phyloP scores from a whole-genome alignment of 2,113 vertebrate genomes.

The Lipophrys pholis region DNA sequence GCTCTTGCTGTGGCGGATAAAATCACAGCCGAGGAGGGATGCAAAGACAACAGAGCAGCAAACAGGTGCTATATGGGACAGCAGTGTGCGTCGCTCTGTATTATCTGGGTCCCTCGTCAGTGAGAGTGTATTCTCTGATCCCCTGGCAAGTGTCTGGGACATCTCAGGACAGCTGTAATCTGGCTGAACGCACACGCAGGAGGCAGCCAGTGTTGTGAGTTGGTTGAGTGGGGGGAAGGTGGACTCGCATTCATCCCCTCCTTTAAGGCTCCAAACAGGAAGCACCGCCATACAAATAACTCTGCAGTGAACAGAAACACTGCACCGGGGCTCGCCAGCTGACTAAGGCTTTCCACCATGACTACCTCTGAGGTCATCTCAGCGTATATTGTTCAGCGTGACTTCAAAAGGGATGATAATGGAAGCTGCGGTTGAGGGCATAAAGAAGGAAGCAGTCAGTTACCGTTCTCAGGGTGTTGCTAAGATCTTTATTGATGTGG shows the following conservation, averaged over 20 bases:
- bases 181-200: conserved; percentile 41
- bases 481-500: conserved; percentile 20
- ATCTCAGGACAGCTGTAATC: conserved; percentile 71
- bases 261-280: conserved; percentile 54
- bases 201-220: conserved; percentile 21
- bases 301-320: conserved; percentile 11
- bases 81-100: conserved; percentile 25
- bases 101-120: conserved; percentile 57
- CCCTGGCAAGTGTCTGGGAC: conserved; percentile 45
- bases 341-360: conserved; percentile 51
- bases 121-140: conserved; percentile 63
- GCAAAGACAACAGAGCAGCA: conserved; percentile 43
- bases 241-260: conserved; percentile 35
- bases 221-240: conserved; percentile 10
- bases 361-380: conserved; percentile 72
- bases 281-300: conserved; percentile 42
- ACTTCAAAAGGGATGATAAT: conserved; percentile 5
- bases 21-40: conserved; percentile 44
- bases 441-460: conserved; percentile 32
- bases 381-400: conserved; percentile 18
- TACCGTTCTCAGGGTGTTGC: conserved; percentile 25
- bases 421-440: conserved; percentile 17
- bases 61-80: conserved; percentile 59
- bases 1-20: conserved; percentile 25
- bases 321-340: conserved; percentile 40